Evolutionary conservation across 2,888 invertebrate genomes (phyloP), one percentile per base, ranked within the genome.

Genomic region (Clistopyga incitator): DNA sequence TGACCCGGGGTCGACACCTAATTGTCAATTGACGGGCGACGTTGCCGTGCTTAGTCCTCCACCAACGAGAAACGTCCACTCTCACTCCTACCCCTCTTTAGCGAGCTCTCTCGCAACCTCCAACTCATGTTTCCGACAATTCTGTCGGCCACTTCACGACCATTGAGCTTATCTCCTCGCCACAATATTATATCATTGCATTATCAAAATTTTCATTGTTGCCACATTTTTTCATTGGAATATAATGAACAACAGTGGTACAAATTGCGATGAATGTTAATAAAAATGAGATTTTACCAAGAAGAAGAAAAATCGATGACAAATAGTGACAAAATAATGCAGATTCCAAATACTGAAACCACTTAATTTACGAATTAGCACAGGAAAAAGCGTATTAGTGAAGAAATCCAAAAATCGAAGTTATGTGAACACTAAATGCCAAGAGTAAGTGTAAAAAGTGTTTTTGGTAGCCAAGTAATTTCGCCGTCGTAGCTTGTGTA

Each of bases 21-120:
- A 92, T 92, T 93, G 92, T 90, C 92, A 93, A 93, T 93, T 93
- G 92, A 91, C 91, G 90, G 70, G 88, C 91, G 88, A 91, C 91
- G 91, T 91, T 90, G 89, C 88, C 88, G 86, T 85, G 88, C 86
- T 85, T 56, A 70, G 80, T 67, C 80, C 77, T 61, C 71, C 71
- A 70, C 56, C 65, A 54, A 61, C 29, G 65, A 71, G 71, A 76
- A 81, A 67, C 77, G 77, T 61, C 20, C 54, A 54, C 70, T 34
- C 70, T 68, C 76, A 71, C 52, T 54, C 25, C 52, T 38, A 20
- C 18, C 18, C 61, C 61, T n/a, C 56, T 23, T 23, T 4, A 64
- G n/a, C n/a, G 18, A 15, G 42, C 45, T 72, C 45, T 72, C 56
- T 72, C 45, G 59, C 42, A 64, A 64, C 10, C 18, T 64, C 38